Percentiles rank a stretch among this genome's conserved stretches.
phyloP scores from a whole-genome alignment of 2,797 vertebrate species.

The Discoglossus pictus region DNA sequence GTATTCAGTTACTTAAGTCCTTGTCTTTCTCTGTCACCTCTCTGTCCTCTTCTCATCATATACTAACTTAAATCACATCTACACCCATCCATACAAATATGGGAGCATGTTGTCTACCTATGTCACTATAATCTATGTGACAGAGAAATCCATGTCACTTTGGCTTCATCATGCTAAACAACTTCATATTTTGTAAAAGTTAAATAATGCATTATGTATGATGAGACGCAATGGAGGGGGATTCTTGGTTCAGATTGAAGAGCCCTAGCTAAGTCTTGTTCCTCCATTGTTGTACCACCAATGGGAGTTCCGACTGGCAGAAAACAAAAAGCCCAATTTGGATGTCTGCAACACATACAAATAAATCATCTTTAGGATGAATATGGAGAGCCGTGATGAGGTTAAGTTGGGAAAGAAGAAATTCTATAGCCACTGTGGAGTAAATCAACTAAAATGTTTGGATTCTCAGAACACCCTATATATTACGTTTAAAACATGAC shows the following conservation, averaged over 20 bases:
- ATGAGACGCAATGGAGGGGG: neutral
- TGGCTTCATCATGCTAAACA: conserved; percentile 21
- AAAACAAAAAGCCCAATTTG: neutral
- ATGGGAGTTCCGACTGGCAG: neutral
- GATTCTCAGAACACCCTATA: too few species aligned
- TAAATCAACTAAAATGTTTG: too few species aligned
- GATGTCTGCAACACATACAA: conserved; percentile 1
- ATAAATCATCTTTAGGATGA: neutral
- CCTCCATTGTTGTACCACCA: neutral
- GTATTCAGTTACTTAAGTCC: conserved; percentile 30
- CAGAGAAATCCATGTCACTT: conserved; percentile 18
- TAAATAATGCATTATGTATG: conserved; percentile 9
- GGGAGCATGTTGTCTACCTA: conserved; percentile 44
- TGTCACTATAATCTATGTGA: conserved; percentile 36
- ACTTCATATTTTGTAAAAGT: conserved; percentile 29
- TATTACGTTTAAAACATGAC: too few species aligned
- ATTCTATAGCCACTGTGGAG: too few species aligned
- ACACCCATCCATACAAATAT: conserved; percentile 30
- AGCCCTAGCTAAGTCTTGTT: neutral
- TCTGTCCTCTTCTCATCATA: conserved; percentile 31
- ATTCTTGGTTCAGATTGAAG: neutral
- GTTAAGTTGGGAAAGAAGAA: too few species aligned
- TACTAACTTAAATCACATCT: conserved; percentile 31
- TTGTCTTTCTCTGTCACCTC: conserved; percentile 28
- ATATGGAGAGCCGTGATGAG: too few species aligned